Conservation (phyloP, 2,113 vertebrate species). For the Nycticorax nycticorax region DNA sequence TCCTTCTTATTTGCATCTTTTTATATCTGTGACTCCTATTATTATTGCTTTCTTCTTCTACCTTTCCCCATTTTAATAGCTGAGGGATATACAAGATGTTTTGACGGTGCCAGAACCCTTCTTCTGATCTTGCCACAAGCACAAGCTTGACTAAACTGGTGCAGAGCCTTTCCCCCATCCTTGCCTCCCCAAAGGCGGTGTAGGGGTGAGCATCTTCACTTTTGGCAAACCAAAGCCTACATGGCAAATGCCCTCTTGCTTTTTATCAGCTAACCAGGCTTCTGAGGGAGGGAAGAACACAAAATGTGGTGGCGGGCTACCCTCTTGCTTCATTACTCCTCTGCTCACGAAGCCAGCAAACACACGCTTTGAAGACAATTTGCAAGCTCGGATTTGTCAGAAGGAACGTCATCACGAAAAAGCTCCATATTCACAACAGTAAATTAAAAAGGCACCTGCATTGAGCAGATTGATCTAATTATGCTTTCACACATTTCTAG, state of each 20-base stretch:
- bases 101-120: neutral
- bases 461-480: neutral
- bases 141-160: rapidly evolving
- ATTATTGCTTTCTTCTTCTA: neutral
- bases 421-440: neutral
- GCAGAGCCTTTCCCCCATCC: neutral
- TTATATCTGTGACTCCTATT: neutral
- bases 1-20: neutral
- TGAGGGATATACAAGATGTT: neutral
- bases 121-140: neutral
- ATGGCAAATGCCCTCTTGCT: neutral
- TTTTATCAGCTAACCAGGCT: neutral
- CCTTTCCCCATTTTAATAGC: neutral
- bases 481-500: neutral
- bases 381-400: neutral
- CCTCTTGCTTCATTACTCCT: neutral
- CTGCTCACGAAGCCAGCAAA: neutral
- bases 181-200: neutral
- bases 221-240: neutral
- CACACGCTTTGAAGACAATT: neutral
- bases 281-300: neutral
- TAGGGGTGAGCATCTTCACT: neutral
- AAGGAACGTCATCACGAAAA: neutral
- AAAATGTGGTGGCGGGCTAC: neutral
- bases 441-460: neutral